phyloP scores from a whole-genome alignment of 2,888 invertebrate genomes.

The Thysanoteuthis rhombus region DNA sequence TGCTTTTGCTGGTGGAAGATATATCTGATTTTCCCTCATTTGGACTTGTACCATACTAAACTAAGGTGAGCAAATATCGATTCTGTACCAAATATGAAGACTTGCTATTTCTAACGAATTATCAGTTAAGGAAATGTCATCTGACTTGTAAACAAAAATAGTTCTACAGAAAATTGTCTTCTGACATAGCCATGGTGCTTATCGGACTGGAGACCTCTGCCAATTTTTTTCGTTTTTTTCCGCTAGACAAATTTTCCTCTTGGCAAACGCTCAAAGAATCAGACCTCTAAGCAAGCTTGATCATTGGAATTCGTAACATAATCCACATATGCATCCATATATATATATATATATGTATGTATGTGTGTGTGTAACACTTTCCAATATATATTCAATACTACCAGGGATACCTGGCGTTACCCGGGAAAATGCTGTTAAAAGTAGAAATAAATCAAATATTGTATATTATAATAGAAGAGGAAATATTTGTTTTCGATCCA shows the following conservation, averaged over 20 bases:
- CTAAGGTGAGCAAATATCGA: background rate
- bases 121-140: background rate
- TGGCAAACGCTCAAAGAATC: background rate
- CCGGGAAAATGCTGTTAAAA: no score
- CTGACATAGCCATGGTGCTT: background rate
- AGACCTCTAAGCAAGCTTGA: background rate
- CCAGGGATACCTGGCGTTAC: no score
- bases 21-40: background rate
- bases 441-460: no score
- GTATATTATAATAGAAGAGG: no score
- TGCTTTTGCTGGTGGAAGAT: no score
- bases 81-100: background rate
- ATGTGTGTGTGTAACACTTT: no score
- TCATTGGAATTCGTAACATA: background rate
- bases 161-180: background rate
- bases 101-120: background rate
- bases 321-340: no score
- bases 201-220: background rate
- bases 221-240: background rate
- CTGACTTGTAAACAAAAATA: background rate
- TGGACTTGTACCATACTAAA: background rate
- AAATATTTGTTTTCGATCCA: no score
- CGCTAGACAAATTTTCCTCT: background rate
- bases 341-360: no score
- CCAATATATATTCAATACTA: no score